Conservation (phyloP, 1,140 invertebrate genomes). For the Zeugodacus cucurbitae region DNA sequence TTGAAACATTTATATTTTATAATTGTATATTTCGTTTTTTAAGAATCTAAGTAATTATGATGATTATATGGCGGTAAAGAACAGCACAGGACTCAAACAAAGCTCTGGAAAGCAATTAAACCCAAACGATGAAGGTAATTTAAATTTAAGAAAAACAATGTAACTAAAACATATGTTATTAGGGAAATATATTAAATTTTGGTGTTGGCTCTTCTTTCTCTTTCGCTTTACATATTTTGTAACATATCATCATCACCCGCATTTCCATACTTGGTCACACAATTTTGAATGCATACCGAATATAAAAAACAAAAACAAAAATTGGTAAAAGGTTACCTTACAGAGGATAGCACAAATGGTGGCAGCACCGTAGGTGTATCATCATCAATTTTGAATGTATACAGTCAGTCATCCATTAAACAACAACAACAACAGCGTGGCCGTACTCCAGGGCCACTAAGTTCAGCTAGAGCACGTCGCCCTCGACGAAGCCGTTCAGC, state of each 20-base stretch:
- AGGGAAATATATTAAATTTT: neutral
- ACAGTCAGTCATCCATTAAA: neutral
- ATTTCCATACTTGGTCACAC: neutral
- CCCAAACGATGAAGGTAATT: constrained; percentile 61
- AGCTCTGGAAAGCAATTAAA: constrained; percentile 1
- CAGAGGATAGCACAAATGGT: constrained; percentile 58
- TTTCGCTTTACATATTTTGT: constrained; percentile 1
- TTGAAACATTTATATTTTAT: neutral
- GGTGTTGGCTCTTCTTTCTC: constrained; percentile 20
- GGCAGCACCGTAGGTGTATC: constrained; percentile 45
- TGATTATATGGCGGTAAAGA: constrained; percentile 31
- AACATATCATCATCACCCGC: neutral
- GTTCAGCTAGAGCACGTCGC: constrained; percentile 58
- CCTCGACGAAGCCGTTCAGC: constrained; percentile 59
- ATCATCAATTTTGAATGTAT: constrained; percentile 46
- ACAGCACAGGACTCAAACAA: neutral
- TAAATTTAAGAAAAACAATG: neutral
- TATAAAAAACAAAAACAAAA: constrained; percentile 16
- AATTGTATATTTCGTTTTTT: neutral
- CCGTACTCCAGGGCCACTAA: constrained; percentile 58
- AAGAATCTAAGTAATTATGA: constrained; percentile 41
- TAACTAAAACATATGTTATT: neutral
- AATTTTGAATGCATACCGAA: neutral
- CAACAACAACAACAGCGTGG: constrained; percentile 37
- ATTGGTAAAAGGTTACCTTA: constrained; percentile 61